Percentiles rank a stretch among this genome's conserved stretches.
phyloP scores from a whole-genome alignment of 2,888 invertebrate species.

The Lithophane leautieri region DNA sequence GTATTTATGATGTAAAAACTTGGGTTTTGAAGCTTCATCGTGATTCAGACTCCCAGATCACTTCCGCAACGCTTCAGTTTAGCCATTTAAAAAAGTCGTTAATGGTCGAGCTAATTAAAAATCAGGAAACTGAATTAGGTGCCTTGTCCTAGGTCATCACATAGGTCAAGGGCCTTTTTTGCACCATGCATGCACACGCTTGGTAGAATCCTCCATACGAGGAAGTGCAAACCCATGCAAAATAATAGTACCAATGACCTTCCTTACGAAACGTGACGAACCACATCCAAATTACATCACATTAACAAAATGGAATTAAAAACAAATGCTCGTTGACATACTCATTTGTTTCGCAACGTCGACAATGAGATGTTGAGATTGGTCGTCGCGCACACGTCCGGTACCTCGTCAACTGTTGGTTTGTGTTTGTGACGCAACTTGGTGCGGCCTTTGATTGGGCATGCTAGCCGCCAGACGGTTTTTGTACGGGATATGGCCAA shows the following conservation, averaged over 20 bases:
- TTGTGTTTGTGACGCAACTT: conserved; percentile 74
- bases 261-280: conserved; percentile 21
- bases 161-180: conserved; percentile 32
- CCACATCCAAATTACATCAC: conserved; percentile 58
- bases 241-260: conserved; percentile 51
- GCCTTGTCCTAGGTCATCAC: neutral
- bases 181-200: conserved; percentile 10
- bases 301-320: conserved; percentile 70
- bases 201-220: conserved; percentile 9
- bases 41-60: neutral
- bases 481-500: conserved; percentile 74
- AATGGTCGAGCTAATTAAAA: neutral
- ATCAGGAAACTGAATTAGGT: conserved; percentile 10
- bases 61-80: neutral
- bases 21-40: neutral
- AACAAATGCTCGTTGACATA: conserved; percentile 72
- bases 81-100: neutral
- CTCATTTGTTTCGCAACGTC: conserved; percentile 73
- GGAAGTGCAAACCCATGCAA: conserved; percentile 43
- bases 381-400: conserved; percentile 77
- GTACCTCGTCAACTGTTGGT: conserved; percentile 59
- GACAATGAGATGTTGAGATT: conserved; percentile 81
- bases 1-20: conserved; percentile 12
- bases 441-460: conserved; percentile 74
- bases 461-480: conserved; percentile 70